These are phyloP conservation scores for Hoplostethus atlanticus DNA, from an alignment of 2,797 vertebrate genomes.

Conservation along the genomic window DNA sequence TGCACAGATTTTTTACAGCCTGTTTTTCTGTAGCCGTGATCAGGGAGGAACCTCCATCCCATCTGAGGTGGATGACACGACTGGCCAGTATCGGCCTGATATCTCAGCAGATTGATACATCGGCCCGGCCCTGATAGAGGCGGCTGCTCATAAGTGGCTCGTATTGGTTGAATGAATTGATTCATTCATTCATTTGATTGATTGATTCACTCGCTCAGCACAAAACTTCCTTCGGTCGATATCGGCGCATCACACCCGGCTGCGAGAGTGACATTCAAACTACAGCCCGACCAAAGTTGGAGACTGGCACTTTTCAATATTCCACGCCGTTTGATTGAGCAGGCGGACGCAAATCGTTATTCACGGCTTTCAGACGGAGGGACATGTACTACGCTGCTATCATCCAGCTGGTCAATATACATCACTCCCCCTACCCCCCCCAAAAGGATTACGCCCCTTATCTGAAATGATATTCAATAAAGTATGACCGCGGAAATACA, in stretches of 20 bases:
- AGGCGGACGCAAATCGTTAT: constrained; percentile 77
- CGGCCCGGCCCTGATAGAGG: background rate
- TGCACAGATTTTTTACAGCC: too few species aligned
- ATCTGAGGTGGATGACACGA: background rate
- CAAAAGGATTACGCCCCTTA: constrained; percentile 87
- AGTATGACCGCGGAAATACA: constrained; percentile 85
- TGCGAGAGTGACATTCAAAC: constrained; percentile 21
- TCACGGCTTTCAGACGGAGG: constrained; percentile 66
- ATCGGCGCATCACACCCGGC: background rate
- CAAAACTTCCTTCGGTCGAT: background rate
- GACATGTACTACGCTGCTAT: constrained; percentile 67
- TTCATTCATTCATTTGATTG: background rate
- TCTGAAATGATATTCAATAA: constrained; percentile 92
- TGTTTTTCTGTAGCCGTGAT: background rate
- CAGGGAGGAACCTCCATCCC: background rate
- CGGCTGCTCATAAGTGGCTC: constrained; percentile 14
- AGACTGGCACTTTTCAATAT: constrained; percentile 58
- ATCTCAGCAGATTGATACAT: background rate
- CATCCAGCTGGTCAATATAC: constrained; percentile 89
- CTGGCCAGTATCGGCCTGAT: too few species aligned
- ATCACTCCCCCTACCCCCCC: constrained; percentile 77
- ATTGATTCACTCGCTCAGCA: constrained; percentile 2
- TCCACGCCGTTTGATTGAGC: constrained; percentile 56
- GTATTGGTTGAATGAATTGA: constrained; percentile 13
- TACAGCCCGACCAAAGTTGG: constrained; percentile 43